A percentile compares a stretch with the other conserved stretches of the same genome.
phyloP scores from a whole-genome alignment of 1,140 invertebrate genomes.

The Sitophilus oryzae region DNA sequence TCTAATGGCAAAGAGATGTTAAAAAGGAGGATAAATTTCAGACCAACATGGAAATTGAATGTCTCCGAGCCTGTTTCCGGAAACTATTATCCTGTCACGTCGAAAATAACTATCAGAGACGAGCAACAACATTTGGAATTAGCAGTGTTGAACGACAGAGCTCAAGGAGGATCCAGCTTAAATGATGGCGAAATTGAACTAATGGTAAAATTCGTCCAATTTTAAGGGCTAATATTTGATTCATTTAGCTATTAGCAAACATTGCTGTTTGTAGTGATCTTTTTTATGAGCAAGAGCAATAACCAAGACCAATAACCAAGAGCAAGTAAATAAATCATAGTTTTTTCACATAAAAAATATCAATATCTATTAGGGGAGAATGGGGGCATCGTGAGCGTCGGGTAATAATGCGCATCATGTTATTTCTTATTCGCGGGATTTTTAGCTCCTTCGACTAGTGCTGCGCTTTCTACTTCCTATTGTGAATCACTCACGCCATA shows the following conservation, averaged over 20 bases:
- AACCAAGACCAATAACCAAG: too few species aligned
- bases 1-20: constrained; percentile 88
- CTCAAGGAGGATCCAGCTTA: constrained; percentile 79
- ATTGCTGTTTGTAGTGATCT: too few species aligned
- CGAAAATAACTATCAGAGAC: constrained; percentile 66
- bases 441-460: too few species aligned
- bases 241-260: neutral
- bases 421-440: too few species aligned
- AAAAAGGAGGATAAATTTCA: constrained; percentile 60
- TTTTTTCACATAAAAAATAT: too few species aligned
- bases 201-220: constrained; percentile 54
- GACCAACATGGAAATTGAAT: constrained; percentile 65
- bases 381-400: too few species aligned
- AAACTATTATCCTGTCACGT: constrained; percentile 92
- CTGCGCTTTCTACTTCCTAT: too few species aligned
- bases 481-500: too few species aligned
- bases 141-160: constrained; percentile 73
- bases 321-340: too few species aligned
- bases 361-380: too few species aligned
- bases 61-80: constrained; percentile 66
- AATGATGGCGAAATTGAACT: constrained; percentile 67
- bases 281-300: too few species aligned
- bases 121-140: constrained; percentile 47
- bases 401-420: too few species aligned
- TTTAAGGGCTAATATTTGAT: neutral